Base-by-base conservation (phyloP, 2,797 vertebrate genomes). In the Phylloscopus collybita region DNA sequence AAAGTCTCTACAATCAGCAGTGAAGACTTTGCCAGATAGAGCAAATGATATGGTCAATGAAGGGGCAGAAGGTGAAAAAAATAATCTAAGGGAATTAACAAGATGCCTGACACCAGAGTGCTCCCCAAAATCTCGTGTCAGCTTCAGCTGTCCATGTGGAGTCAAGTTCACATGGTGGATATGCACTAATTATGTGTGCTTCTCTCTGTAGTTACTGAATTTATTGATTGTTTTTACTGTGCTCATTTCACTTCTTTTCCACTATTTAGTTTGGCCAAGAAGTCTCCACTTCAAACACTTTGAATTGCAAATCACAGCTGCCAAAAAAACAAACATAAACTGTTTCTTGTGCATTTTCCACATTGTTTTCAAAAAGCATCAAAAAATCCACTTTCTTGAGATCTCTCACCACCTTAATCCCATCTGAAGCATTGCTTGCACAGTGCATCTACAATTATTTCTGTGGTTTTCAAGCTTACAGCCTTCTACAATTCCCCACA, bases 11-110 rank as follows among this genome's bases (percentile, higher is more conserved):
- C 26, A 88, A 84, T 65, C 60, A 90, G 11, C 60, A 54, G 27
- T 19, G 22, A 49, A 72, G 71, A 49, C 34, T 54, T 73, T 40
- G 42, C 73, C 88, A 95, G 67, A 86, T 64, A 61, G 61, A 95
- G 65, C 66, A 95, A 85, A 86, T 86, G 59, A 94, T 69, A 64
- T 51, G 64, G 91, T 80, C 92, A 96, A 21, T 88, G 78, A 91
- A 94, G 76, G 66, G 79, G 57, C 53, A 90, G 67, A 87, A 95
- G 82, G 80, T 79, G 74, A 92, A 94, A 91, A 53, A 86, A 94
- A 40, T 85, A 89, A 86, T 93, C 49, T 65, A 38, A 69, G 47
- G 50, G 72, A 93, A 90, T 94, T 87, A 87, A 93, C 50, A 90
- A 45, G 40, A 75, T 40, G 42, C 67, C 75, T 92, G 75, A 92